phyloP scores from a whole-genome alignment of 2,888 invertebrate species.

The Oxystoma pomonae region DNA sequence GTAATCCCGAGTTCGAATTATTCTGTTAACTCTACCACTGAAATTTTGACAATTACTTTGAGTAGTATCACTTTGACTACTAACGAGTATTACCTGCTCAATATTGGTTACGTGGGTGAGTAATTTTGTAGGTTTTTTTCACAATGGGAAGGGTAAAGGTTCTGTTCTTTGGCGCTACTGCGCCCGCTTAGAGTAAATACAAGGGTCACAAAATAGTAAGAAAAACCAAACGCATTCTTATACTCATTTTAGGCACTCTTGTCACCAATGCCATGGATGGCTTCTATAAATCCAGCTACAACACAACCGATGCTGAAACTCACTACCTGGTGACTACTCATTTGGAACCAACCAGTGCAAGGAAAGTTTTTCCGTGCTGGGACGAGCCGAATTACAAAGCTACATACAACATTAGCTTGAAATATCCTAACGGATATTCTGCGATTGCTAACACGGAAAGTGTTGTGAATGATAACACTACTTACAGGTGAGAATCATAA shows the following conservation, averaged over 20 bases:
- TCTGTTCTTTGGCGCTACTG: too few species aligned
- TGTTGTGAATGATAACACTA: not conserved
- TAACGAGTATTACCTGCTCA: not conserved
- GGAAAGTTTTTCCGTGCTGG: slow-evolving; percentile 71
- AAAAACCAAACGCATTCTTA: too few species aligned
- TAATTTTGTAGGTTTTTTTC: not conserved
- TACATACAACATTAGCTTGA: slow-evolving; percentile 50
- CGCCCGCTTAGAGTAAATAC: too few species aligned
- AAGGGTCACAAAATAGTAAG: too few species aligned
- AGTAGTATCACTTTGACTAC: not conserved
- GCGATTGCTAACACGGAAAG: slow-evolving; percentile 26
- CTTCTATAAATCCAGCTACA: slow-evolving; percentile 47
- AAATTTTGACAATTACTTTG: slow-evolving; percentile 20
- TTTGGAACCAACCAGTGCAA: slow-evolving; percentile 62
- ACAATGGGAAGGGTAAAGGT: too few species aligned
- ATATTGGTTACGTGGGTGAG: not conserved
- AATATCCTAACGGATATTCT: slow-evolving; percentile 46
- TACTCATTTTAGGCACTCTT: too few species aligned
- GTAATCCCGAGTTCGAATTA: too few species aligned
- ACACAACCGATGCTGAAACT: slow-evolving; percentile 12
- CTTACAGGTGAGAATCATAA: slow-evolving; percentile 6
- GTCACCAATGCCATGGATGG: slow-evolving; percentile 44
- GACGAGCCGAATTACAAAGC: slow-evolving; percentile 71
- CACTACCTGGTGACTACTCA: slow-evolving; percentile 62
- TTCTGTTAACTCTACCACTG: slow-evolving; percentile 20